Percentiles rank a stretch among this genome's conserved stretches.
Conservation (phyloP, 2,888 invertebrate species). For the Lamellibrachia columna region DNA sequence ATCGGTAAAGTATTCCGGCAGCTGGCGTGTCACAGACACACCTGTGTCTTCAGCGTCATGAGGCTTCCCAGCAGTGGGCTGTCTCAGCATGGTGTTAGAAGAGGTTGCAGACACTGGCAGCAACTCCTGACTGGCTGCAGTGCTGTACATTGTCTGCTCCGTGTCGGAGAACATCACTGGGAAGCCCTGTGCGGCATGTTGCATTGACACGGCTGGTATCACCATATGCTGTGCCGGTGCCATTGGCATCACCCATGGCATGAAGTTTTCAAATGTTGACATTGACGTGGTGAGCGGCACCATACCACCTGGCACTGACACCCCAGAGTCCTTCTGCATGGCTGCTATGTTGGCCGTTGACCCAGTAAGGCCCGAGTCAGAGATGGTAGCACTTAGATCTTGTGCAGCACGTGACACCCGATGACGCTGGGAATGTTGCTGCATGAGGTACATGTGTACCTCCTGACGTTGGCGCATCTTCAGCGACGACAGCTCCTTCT, state of each 20-base stretch:
- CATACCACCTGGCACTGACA: background rate
- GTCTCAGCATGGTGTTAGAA: background rate
- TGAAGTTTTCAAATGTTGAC: background rate
- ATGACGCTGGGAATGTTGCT: background rate
- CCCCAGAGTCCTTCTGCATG: background rate
- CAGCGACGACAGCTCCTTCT: background rate
- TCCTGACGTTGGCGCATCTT: background rate
- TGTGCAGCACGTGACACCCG: background rate
- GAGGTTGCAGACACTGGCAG: background rate
- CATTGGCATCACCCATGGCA: background rate
- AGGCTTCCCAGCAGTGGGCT: background rate
- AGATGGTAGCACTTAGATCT: background rate
- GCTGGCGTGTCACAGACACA: background rate
- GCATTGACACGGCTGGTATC: background rate
- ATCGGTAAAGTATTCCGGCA: background rate
- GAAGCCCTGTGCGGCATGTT: background rate
- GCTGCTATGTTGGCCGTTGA: background rate
- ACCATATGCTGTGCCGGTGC: slow-evolving; percentile 8
- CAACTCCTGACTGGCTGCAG: background rate
- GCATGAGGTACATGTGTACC: background rate
- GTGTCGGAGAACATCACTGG: background rate
- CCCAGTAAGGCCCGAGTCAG: background rate
- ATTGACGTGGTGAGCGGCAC: background rate
- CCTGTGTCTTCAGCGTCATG: background rate
- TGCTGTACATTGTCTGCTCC: background rate